These are phyloP conservation scores for Cochlearius cochlearius DNA, from an alignment of 2,113 vertebrate genomes.

Conservation along the genomic window DNA sequence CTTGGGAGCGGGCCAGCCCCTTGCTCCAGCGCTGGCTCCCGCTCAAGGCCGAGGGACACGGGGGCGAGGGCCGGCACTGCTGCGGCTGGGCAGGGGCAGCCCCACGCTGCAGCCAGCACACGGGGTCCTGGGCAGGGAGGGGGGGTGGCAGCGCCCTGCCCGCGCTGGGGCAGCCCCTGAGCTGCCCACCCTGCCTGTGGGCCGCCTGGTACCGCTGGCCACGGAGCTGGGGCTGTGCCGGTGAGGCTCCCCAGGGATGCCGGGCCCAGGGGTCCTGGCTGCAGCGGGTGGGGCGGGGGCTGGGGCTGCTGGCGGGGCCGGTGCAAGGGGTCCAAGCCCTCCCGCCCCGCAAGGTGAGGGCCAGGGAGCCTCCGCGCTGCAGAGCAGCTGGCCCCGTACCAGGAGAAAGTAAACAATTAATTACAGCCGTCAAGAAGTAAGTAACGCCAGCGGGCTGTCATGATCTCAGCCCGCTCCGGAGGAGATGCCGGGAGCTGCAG, in stretches of 20 bases:
- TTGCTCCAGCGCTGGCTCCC: background rate
- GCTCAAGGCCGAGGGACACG: background rate
- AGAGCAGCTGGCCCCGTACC: slow-evolving; percentile 41
- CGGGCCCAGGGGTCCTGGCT: fast-evolving
- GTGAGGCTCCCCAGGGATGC: background rate
- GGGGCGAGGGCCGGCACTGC: background rate
- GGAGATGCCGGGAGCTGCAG: slow-evolving; percentile 29
- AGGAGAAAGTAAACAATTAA: slow-evolving; percentile 59
- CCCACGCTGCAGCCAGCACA: fast-evolving
- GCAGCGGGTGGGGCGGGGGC: background rate
- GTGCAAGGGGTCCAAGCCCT: background rate
- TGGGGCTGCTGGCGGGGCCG: background rate
- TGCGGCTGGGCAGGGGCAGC: background rate
- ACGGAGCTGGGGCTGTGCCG: background rate
- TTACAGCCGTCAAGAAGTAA: slow-evolving; percentile 53
- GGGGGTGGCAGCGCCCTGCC: background rate
- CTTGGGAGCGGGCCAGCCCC: background rate
- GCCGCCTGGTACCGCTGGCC: fast-evolving
- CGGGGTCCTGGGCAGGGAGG: background rate
- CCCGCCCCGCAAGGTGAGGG: background rate
- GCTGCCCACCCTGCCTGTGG: background rate
- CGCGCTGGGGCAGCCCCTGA: background rate
- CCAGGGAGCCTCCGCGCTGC: background rate
- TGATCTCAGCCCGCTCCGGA: slow-evolving; percentile 1
- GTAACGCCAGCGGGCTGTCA: slow-evolving; percentile 35